Evolutionary conservation across 2,888 invertebrate species (phyloP).

Genomic region (Lycaena phlaeas): DNA sequence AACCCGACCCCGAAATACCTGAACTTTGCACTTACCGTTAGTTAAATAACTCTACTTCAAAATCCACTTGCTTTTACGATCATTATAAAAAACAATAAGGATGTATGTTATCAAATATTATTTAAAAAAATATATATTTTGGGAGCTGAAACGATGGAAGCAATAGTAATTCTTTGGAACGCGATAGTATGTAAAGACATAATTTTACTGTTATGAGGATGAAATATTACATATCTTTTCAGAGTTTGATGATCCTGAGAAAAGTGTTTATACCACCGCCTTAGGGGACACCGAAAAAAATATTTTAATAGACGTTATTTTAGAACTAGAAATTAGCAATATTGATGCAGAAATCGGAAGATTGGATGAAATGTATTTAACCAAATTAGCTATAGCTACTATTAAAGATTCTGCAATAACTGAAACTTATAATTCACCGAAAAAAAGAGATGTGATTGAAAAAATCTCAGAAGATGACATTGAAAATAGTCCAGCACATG

Average conservation of each 20-base stretch:
- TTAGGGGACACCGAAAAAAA: slow-evolving; percentile 45
- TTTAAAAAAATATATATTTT: too few relatives aligned
- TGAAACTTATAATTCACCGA: slow-evolving; percentile 27
- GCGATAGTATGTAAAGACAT: too few relatives aligned
- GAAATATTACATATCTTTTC: background rate
- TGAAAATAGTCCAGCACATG: background rate
- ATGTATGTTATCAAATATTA: too few relatives aligned
- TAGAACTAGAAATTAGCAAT: background rate
- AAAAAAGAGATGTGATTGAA: slow-evolving; percentile 34
- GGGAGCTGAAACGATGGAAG: too few relatives aligned
- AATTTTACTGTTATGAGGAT: too few relatives aligned
- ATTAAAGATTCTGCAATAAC: slow-evolving; percentile 28
- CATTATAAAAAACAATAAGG: too few relatives aligned
- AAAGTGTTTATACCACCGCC: slow-evolving; percentile 29
- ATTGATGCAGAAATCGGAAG: slow-evolving; percentile 24
- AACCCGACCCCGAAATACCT: slow-evolving; percentile 25
- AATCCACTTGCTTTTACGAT: too few relatives aligned
- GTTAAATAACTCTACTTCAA: too few relatives aligned
- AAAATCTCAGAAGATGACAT: slow-evolving; percentile 3
- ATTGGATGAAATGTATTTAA: slow-evolving; percentile 47
- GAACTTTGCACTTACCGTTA: slow-evolving; percentile 47
- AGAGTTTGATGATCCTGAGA: slow-evolving; percentile 38
- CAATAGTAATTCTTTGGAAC: too few relatives aligned
- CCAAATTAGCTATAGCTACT: slow-evolving; percentile 42
- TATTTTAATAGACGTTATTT: slow-evolving; percentile 26